phyloP scores from a whole-genome alignment of 2,888 invertebrate genomes.

The Synanthedon andrenaeformis region DNA sequence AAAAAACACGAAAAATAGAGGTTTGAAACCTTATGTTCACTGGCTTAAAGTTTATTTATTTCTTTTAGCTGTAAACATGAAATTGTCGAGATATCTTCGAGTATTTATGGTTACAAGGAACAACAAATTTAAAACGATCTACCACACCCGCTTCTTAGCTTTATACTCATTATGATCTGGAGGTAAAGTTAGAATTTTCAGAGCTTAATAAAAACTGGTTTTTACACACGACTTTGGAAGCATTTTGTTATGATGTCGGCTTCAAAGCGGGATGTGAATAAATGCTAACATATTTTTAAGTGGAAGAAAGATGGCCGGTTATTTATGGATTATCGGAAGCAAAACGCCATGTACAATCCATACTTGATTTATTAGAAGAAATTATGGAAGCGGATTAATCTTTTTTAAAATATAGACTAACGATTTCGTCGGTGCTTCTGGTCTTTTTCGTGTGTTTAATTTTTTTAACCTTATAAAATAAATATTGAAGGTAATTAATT shows the following conservation, averaged over 20 bases:
- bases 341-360: slow-evolving; percentile 48
- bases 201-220: slow-evolving; percentile 9
- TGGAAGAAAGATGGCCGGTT: slow-evolving; percentile 41
- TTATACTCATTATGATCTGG: slow-evolving; percentile 3
- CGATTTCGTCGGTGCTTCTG: no score
- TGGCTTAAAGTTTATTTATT: slow-evolving; percentile 9
- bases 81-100: slow-evolving; percentile 27
- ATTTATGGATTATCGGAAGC: slow-evolving; percentile 55
- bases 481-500: no score
- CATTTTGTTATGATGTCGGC: slow-evolving; percentile 47
- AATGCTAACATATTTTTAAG: slow-evolving; percentile 57
- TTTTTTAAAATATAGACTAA: not conserved
- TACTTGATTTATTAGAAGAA: slow-evolving; percentile 48
- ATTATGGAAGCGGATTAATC: slow-evolving; percentile 5
- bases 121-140: slow-evolving; percentile 28
- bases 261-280: slow-evolving; percentile 35
- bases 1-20: slow-evolving; percentile 4
- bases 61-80: slow-evolving; percentile 12
- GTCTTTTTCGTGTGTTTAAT: no score
- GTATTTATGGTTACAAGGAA: slow-evolving; percentile 46
- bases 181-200: slow-evolving; percentile 2
- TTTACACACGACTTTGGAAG: slow-evolving; percentile 17
- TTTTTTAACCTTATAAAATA: no score
- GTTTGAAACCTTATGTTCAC: slow-evolving; percentile 21
- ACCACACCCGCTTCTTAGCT: slow-evolving; percentile 7